These are phyloP conservation scores for Yasuhikotakia modesta DNA, from an alignment of 2,797 vertebrate species.

Conservation along the genomic window DNA sequence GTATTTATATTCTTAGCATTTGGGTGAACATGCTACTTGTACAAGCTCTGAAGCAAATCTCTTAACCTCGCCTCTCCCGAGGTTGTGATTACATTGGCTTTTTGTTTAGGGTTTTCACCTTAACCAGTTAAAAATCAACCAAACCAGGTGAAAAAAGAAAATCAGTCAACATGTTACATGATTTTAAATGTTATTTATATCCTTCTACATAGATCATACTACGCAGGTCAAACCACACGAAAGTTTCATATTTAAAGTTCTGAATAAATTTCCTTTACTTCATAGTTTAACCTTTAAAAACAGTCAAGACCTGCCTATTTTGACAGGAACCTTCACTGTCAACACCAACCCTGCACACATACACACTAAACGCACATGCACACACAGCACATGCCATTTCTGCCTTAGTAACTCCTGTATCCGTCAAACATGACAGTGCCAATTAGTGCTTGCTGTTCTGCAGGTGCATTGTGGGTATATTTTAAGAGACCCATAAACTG, in stretches of 20 bases:
- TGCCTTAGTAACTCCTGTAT: constrained; percentile 69
- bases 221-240: no score
- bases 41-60: background rate
- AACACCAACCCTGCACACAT: background rate
- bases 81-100: no score
- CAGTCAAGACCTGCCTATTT: background rate
- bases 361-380: background rate
- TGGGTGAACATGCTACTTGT: background rate
- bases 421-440: constrained; percentile 66
- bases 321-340: background rate
- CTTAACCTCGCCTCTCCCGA: no score
- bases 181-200: no score
- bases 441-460: constrained; percentile 60
- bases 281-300: background rate
- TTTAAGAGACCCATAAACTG: constrained; percentile 23
- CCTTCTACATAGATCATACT: no score
- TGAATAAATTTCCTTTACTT: no score
- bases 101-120: no score
- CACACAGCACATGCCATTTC: constrained; percentile 59
- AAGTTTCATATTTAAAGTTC: no score
- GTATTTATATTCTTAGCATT: background rate
- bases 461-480: constrained; percentile 24
- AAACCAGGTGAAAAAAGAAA: no score
- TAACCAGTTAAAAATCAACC: no score
- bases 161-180: no score